Evolutionary conservation across 2,888 invertebrate species (phyloP).

Genomic region (Mechanitis messenoides): DNA sequence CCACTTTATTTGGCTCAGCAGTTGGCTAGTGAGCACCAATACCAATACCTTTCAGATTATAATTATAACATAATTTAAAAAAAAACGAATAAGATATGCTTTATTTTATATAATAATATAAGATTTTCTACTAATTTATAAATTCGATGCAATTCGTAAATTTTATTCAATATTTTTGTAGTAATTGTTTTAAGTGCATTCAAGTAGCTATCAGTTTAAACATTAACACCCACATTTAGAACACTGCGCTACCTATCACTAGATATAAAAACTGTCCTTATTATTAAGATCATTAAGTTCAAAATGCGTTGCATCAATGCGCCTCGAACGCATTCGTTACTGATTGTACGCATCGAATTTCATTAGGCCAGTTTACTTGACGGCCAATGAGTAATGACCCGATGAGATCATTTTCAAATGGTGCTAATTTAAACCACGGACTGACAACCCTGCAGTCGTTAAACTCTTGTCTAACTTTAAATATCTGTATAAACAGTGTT

Average conservation of each 20-base stretch:
- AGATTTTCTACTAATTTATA: too few relatives aligned
- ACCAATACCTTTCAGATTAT: too few relatives aligned
- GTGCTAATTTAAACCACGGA: constrained; percentile 54
- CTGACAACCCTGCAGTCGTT: constrained; percentile 48
- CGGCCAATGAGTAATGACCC: constrained; percentile 62
- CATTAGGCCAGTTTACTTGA: constrained; percentile 38
- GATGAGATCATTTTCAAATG: constrained; percentile 68
- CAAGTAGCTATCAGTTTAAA: constrained; percentile 4
- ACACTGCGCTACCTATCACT: not conserved
- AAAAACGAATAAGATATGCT: too few relatives aligned
- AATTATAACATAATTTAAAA: too few relatives aligned
- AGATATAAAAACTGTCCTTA: not conserved
- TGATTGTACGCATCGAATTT: constrained; percentile 31
- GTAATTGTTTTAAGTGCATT: not conserved
- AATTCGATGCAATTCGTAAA: too few relatives aligned
- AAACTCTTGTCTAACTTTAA: constrained; percentile 42
- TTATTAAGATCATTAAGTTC: not conserved
- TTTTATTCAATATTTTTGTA: too few relatives aligned
- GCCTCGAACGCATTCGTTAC: not conserved
- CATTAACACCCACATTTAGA: not conserved
- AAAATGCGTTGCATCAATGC: not conserved
- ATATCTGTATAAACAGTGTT: not conserved
- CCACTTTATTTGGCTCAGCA: too few relatives aligned
- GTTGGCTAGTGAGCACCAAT: too few relatives aligned
- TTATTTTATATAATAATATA: too few relatives aligned